Evolutionary conservation across 2,113 vertebrate genomes (phyloP), one percentile per base, ranked within the genome.

Genomic region (Saguinus midas): DNA sequence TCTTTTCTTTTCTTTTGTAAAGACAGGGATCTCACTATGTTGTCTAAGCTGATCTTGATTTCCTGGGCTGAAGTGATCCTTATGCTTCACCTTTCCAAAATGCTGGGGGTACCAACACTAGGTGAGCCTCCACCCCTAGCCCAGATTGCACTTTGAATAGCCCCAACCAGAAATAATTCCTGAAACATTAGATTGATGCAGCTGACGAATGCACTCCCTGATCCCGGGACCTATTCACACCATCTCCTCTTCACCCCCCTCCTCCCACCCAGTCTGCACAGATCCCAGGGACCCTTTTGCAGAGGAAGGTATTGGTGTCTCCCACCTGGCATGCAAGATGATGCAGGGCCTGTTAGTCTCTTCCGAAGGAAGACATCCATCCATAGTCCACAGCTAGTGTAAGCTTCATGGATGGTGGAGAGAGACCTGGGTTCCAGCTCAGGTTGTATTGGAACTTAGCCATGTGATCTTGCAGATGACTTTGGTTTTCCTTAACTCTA

Each of bases 291-390:
- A 27, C 6, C 89, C 32, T 7, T 1, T 20, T 45, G 32, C 57
- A 27, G 1, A 73, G 78, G 37, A 43, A 66, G 45, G 12, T 11
- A 13, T 1, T 12, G 2, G 25, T 32, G 0, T 20, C 75, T 45
- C 48, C 87, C 10, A 0, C 35, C 58, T 11, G n/a, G 27, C 20
- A 2, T 1, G 1, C 25, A 12, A 3, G 2, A 0, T 7, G 52
- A 18, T 3, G 13, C 10, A 5, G 32, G 37, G 75, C 25, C 58
- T 1, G 0, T 2, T 0, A 20, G 45, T 81, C 43, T 11, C 48
- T 66, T 58, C 85, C 73, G 9, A 57, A 40, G 91, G 18, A 29
- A 75, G 40, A 12, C 4, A 0, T 52, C 57, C 40, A 7, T 48
- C 64, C 0, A 0, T 29, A 32, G 37, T 27, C 23, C 50, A 8